A percentile compares a stretch with the other conserved stretches of the same genome.
phyloP scores from a whole-genome alignment of 2,113 vertebrate species.

The Tyrannus savana region DNA sequence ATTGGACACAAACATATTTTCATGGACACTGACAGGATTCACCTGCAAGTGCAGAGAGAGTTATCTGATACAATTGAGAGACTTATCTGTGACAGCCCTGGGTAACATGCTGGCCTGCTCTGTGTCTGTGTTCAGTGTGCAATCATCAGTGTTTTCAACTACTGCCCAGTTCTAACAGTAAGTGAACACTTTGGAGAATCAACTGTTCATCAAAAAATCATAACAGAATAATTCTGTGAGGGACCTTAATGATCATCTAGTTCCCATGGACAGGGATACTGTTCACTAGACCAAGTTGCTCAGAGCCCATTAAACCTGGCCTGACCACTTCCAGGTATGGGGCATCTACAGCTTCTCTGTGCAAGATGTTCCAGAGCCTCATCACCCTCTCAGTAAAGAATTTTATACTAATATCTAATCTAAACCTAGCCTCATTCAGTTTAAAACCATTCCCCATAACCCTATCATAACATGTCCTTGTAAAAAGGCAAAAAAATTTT shows the following conservation, averaged over 20 bases:
- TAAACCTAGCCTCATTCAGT: background rate
- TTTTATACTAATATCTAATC: background rate
- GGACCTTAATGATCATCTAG: too few relatives aligned
- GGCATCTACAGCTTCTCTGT: background rate
- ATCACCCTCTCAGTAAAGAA: background rate
- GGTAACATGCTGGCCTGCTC: background rate
- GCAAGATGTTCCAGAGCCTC: background rate
- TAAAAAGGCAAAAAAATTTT: background rate
- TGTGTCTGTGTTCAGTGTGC: background rate
- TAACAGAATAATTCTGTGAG: background rate
- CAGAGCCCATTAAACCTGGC: too few relatives aligned
- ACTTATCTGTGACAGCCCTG: background rate
- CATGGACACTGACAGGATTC: background rate
- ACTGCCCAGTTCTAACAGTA: background rate
- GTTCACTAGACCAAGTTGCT: background rate
- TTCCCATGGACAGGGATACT: background rate
- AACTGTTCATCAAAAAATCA: background rate
- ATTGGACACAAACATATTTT: background rate
- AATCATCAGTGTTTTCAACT: background rate
- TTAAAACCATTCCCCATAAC: background rate
- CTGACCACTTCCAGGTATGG: background rate
- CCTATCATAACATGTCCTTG: background rate
- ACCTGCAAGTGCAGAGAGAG: rapidly evolving
- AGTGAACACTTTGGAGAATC: background rate
- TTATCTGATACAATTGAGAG: background rate